Evolutionary conservation across 2,888 invertebrate genomes (phyloP), one percentile per base, ranked within the genome.

Genomic region (Coremacera marginata): DNA sequence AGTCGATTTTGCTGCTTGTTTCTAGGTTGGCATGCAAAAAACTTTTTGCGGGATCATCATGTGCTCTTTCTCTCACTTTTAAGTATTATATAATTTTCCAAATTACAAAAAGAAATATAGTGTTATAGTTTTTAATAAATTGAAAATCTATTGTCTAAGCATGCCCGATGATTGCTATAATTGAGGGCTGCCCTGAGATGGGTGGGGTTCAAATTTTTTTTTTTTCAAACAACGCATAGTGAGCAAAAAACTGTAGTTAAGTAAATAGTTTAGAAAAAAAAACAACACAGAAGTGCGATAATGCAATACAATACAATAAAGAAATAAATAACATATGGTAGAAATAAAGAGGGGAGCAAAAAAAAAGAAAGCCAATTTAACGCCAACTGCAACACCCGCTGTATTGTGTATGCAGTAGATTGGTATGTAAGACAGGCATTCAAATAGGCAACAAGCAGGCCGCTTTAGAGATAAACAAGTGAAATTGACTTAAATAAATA

Each of bases 281-380:
- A 37, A 37, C 3, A 37, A 7, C 37, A 5, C 1, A 37, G 11
- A 44, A 44, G 2, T 44, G 44, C 44, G 44, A 44, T 22, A 60
- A 60, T 60, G 27, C 60, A 60, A 60, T 60, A 60, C 60, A 60
- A 60, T 60, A 27, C 27, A 25, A 60, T 60, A 60, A 60, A 60
- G 11, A 60, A 44, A 44, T 60, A 60, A 60, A 22, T 7, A 60
- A 60, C 11, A 55, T 19, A 19, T 19, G 3, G 19, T 37, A 62
- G 25, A 62, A 27, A 44, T 22, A 19, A 67, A 67, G n/a, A 34
- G 25, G 25, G n/a, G 22, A 68, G 25, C 37, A n/a, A 8, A 31
- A 19, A 68, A 68, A 68, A 51, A 68, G 68, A 68, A 68, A 68
- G 68, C 68, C 31, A 68, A 68, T 68, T 65, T 65, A 65, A n/a